Base-by-base conservation (phyloP, 1,140 invertebrate species). In the Periplaneta americana region DNA sequence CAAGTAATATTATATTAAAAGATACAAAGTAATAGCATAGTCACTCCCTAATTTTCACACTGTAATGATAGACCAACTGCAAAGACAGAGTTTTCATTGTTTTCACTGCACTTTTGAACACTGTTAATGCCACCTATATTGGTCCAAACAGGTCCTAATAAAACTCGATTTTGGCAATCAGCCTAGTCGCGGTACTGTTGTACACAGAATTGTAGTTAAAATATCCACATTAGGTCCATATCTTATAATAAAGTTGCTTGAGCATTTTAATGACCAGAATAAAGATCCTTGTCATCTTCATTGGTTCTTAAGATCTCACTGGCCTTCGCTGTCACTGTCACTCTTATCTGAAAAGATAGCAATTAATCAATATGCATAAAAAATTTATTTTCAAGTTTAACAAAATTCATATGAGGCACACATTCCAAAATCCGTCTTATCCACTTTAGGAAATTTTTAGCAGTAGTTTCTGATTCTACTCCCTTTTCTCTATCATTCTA, bases 261-360 rank as follows among this genome's bases (percentile, higher is more conserved):
- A 80, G 80, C 80, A 80, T 80, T 80, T 80, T 80, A 75, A 66
- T 80, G 80, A 80, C 80, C 80, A 80, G 79, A 80, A 34, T 74
- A 33, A 74, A 74, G 31, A 57, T 75, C 33, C 17, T 80, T n/a
- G 8, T 66, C 37, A 34, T 48, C 32, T 48, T 57, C 28, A 74
- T 34, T 66, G 18, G 34, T n/a, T 36, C 34, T 34, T 11, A 77
- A 34, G 28, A 34, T 57, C 85, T 93, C 92, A 96, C 90, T 95
- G 95, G 89, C 94, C 94, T 91, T 96, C 95, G 88, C 95, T 96
- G 91, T 96, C 95, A 91, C 95, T 96, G 92, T 96, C 95, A 89
- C 95, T 96, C 91, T 96, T 96, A 91, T 96, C 95, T 96, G 92
- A 82, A 94, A 93, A 84, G 84, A 84, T 89, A 86, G 84, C 85